Base-by-base conservation (phyloP, 2,888 invertebrate genomes). In the Stomorhina lunata region DNA sequence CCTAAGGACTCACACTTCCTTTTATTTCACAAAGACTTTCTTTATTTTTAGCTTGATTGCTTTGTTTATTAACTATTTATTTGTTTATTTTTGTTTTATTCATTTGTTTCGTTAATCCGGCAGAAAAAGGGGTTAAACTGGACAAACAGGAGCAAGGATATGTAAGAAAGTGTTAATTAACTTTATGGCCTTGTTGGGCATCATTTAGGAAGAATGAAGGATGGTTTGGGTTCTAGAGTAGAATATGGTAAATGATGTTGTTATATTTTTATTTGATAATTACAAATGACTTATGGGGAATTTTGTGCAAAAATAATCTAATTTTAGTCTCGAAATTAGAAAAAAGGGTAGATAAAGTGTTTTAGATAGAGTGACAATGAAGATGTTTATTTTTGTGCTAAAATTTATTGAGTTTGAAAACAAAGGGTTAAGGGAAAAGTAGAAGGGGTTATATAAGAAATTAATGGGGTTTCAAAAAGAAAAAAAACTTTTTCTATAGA, bases 81-180 rank as follows among this genome's bases (percentile, higher is more conserved):
- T 73, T 80, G 73, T 68, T 73, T 61, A 57, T 71, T 50, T 50
- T n/a, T 59, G 59, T 22, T 37, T 34, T n/a, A n/a, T n/a, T n/a
- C n/a, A 9, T 34, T 32, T 45, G 15, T 10, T 59, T 55, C 22
- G 50, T 59, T 37, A 61, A 59, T 72, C 40, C 20, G 10, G 10
- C 15, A 55, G 27, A 22, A 61, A 68, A 69, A 55, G 53, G 78
- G 80, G 61, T 66, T 48, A 12, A 17, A 66, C 27, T 48, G 12
- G 27, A 34, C 32, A 25, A 40, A 7, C 6, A 65, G 10, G 43
- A 40, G 53, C 17, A 37, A 12, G 37, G 7, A 68, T 22, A 10
- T 32, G 68, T 68, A 80, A 73, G 68, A 61, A 50, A 66, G 80
- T 80, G 80, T 80, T 80, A 80, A 80, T 80, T 80, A 80, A 80